Conservation (phyloP, 2,113 vertebrate genomes). For the Malurus alboscapulatus region DNA sequence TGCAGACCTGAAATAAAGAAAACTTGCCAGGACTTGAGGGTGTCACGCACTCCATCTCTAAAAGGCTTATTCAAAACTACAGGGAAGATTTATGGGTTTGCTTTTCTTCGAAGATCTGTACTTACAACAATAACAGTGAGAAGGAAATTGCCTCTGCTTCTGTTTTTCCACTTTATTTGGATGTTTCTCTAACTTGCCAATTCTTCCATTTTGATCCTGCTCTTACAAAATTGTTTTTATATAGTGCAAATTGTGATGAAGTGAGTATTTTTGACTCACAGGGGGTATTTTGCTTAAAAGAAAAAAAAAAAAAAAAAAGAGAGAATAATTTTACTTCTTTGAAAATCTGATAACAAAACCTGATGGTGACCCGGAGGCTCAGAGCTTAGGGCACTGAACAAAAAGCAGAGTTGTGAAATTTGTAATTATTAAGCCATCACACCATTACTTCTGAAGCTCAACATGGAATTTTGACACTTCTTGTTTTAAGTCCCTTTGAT, state of each 20-base stretch:
- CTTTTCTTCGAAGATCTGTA: not conserved
- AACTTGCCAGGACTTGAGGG: not conserved
- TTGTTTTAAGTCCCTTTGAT: not conserved
- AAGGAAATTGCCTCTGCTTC: not conserved
- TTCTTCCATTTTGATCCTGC: not conserved
- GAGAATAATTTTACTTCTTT: not conserved
- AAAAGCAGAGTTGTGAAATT: not conserved
- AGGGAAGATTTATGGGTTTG: not conserved
- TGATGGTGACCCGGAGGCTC: not conserved
- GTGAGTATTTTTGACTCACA: not conserved
- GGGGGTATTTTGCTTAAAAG: not conserved
- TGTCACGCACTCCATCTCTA: fast-evolving
- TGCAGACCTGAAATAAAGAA: not conserved
- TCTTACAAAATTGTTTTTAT: not conserved
- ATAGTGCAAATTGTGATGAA: not conserved
- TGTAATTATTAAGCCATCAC: not conserved
- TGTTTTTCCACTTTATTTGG: not conserved
- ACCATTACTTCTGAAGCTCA: not conserved
- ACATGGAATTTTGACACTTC: not conserved
- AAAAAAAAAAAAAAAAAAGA: not conserved
- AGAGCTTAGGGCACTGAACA: not conserved
- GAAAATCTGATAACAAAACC: not conserved
- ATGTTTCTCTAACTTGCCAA: not conserved
- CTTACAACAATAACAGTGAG: not conserved
- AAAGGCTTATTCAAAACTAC: not conserved